Percentiles rank a stretch among this genome's conserved stretches.
These are phyloP conservation scores for Rhagonycha fulva DNA, from an alignment of 2,888 invertebrate species.

Conservation along the genomic window DNA sequence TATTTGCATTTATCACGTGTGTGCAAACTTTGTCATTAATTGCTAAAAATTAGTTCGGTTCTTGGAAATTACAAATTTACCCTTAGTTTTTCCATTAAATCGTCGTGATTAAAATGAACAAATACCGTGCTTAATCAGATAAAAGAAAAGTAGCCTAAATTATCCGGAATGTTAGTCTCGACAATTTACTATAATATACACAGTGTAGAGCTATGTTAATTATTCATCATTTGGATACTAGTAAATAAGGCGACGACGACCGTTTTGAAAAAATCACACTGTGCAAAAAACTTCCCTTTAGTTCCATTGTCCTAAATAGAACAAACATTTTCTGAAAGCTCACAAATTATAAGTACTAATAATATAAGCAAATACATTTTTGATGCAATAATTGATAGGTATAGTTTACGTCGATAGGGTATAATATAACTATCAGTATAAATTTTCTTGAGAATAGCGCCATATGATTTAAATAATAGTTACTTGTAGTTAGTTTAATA, in stretches of 20 bases:
- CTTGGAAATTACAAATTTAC: slow-evolving; percentile 21
- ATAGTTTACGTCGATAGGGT: neutral
- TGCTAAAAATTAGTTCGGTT: slow-evolving; percentile 23
- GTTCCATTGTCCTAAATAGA: too few relatives aligned
- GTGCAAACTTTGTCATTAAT: slow-evolving; percentile 11
- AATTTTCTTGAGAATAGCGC: neutral
- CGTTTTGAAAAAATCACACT: neutral
- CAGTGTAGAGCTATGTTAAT: neutral
- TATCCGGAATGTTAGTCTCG: slow-evolving; percentile 24
- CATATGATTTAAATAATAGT: slow-evolving; percentile 12
- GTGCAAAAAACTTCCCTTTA: neutral
- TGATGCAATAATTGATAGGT: neutral
- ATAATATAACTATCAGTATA: neutral
- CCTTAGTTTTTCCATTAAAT: slow-evolving; percentile 21
- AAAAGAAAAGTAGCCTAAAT: slow-evolving; percentile 29
- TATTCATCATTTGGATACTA: neutral
- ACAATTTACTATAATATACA: slow-evolving; percentile 15
- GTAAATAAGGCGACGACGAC: neutral
- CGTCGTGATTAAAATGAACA: slow-evolving; percentile 27
- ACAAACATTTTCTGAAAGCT: too few relatives aligned
- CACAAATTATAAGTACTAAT: too few relatives aligned
- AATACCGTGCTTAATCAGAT: slow-evolving; percentile 33
- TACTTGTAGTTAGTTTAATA: neutral
- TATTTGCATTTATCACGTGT: slow-evolving; percentile 20
- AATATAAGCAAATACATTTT: neutral